Evolutionary conservation across 2,888 invertebrate genomes (phyloP), one percentile per base, ranked within the genome.

Genomic region (Anticlea derivata): DNA sequence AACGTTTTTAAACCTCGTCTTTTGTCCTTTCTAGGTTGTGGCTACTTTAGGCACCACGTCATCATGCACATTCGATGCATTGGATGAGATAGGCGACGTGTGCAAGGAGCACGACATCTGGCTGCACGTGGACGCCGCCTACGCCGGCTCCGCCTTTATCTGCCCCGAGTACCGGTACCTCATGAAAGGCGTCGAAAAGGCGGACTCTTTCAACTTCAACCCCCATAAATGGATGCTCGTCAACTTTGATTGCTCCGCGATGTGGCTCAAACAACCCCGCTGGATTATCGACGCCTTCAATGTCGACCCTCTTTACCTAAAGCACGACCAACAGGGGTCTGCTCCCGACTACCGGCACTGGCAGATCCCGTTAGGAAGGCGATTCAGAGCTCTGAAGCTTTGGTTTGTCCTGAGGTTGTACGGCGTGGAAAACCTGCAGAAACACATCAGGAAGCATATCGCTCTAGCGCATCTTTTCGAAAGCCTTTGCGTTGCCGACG

Each of bases 141-240:
- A 99, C 79, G 99, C 99, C 0, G 99, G 96, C 5, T 96, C 97
- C 0, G 96, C 99, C 0, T 97, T 99, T 78, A 96, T 99, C 63
- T 99, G 99, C 69, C 98, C 98, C 0, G 99, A 99, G 86, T 98
- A 96, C 83, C 95, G 98, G 30, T 94, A 97, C 73, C 88, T 97
- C 13, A 96, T 98, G 95, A 94, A 95, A 63, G 97, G 97, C 13
- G 82, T 97, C 4, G 96, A 99, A 83, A 93, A 93, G 52, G 98
- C 98, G 0, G 96, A 98, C 73, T 99, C 99, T 0, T 98, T 99
- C 81, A 99, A 99, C 83, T 98, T 99, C 76, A 99, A 99, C 80
- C 99, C 99, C 0, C 99, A 99, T 84, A 99, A 99, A 86, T 99
- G 99, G 99, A 91, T 99, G 93, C 84, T 99, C 63, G 97, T 99